Percentiles rank a stretch among this genome's conserved stretches.
These are phyloP conservation scores for Hydrocynus forskahlii DNA, from an alignment of 2,797 vertebrate genomes.

Conservation along the genomic window DNA sequence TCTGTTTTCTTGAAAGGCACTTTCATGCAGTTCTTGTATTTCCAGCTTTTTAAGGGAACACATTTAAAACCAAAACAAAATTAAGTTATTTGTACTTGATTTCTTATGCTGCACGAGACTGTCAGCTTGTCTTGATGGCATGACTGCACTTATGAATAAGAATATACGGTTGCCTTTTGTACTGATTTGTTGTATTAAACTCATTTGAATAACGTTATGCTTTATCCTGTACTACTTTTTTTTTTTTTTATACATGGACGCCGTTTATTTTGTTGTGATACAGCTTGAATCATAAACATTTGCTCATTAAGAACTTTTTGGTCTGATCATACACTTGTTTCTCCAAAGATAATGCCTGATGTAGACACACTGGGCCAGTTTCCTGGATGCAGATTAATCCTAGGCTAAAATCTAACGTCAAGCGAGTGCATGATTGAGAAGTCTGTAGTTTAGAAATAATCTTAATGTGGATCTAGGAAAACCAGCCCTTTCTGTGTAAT, in stretches of 20 bases:
- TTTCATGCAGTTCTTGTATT: constrained; percentile 1
- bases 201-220: no score
- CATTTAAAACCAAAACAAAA: not conserved
- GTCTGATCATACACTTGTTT: not conserved
- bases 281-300: not conserved
- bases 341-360: not conserved
- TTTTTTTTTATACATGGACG: not conserved
- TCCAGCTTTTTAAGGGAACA: not conserved
- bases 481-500: not conserved
- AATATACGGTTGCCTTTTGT: not conserved
- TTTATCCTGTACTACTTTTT: not conserved
- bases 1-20: not conserved
- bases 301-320: not conserved
- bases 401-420: no score
- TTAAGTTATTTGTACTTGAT: constrained; percentile 26
- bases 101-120: constrained; percentile 27
- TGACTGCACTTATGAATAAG: constrained; percentile 21
- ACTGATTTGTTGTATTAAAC: not conserved
- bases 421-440: no score
- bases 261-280: not conserved
- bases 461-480: no score
- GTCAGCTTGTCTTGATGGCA: constrained; percentile 13
- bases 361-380: not conserved
- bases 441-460: no score
- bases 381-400: no score